A percentile compares a stretch with the other conserved stretches of the same genome.
Evolutionary conservation across 1,140 invertebrate species (phyloP).

Genomic region (Idris sp.): DNA sequence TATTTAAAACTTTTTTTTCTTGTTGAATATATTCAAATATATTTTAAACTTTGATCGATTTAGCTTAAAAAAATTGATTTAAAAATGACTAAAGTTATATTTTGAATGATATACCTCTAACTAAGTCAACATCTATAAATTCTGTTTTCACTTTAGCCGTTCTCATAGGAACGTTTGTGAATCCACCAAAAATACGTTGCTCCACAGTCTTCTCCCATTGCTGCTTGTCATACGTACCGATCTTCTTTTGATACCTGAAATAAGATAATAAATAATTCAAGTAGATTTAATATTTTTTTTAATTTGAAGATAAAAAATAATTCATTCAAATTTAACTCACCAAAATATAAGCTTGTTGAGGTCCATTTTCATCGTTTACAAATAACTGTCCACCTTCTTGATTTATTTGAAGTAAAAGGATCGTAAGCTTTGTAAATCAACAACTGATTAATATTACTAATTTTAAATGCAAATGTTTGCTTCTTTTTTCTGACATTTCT

Average conservation of each 20-base stretch:
- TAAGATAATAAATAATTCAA: conserved; percentile 6
- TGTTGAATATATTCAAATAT: no score
- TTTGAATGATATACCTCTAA: no score
- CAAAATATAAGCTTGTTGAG: conserved; percentile 71
- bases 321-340: conserved; percentile 60
- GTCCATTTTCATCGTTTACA: conserved; percentile 65
- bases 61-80: no score
- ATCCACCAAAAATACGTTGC: conserved; percentile 90
- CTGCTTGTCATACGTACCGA: conserved; percentile 97
- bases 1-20: no score
- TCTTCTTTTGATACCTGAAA: conserved; percentile 93
- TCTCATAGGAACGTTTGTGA: conserved; percentile 91
- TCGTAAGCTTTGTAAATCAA: conserved; percentile 20
- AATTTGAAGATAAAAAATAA: background rate
- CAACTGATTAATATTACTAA: conserved; percentile 12
- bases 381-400: conserved; percentile 46
- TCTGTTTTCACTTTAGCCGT: conserved; percentile 93
- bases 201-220: conserved; percentile 97
- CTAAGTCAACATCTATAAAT: conserved; percentile 96
- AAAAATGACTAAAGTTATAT: no score
- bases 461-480: conserved; percentile 37
- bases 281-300: no score
- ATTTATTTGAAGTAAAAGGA: conserved; percentile 50
- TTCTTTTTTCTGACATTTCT: conserved; percentile 23
- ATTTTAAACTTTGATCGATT: no score